Evolutionary conservation across 2,797 vertebrate species (phyloP), one percentile per base, ranked within the genome.

Genomic region (Spinus pinus): DNA sequence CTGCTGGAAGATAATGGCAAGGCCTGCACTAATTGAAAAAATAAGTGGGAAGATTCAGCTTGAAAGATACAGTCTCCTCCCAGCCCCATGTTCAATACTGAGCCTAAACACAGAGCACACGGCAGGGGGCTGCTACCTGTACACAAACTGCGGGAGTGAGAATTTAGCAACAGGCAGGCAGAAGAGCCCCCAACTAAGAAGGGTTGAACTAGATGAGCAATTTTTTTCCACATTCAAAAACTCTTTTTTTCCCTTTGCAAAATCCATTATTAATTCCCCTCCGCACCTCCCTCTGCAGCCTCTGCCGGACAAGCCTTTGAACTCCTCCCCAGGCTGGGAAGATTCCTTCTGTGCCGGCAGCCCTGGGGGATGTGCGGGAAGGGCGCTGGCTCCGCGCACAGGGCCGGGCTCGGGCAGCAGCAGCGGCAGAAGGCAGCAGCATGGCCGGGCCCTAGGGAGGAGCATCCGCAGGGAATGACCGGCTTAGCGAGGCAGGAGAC

Each of bases 391-490:
- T 21, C 1, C 5, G 21, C n/a, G 30, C 58, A 2, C 22, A 4
- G 50, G 0, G 42, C 21, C 0, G 47, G 51, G 49, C 44, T 16
- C 69, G 4, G 23, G 79, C 65, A 20, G 77, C 39, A 4, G 2
- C 44, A 21, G 51, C 51, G 13, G 51, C 3, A 12, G 81, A 61
- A 35, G 39, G 60, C 27, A 16, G 37, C 1, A 2, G 70, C 56
- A 10, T 0, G 1, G 2, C 41, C 58, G 4, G 31, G n/a, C 19
- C 41, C 22, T 44, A 3, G 0, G 4, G 27, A 65, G 18, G 5
- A 53, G 19, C 3, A 2, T 9, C 7, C 31, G 1, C 53, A 4
- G 51, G 44, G 53, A 70, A 8, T 7, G 3, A 24, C 4, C 8
- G 6, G 30, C 86, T 73, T 5, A 46, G 54, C 10, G 0, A n/a